Evolutionary conservation across 1,140 invertebrate species (phyloP).

Genomic region (Pomacea maculata): DNA sequence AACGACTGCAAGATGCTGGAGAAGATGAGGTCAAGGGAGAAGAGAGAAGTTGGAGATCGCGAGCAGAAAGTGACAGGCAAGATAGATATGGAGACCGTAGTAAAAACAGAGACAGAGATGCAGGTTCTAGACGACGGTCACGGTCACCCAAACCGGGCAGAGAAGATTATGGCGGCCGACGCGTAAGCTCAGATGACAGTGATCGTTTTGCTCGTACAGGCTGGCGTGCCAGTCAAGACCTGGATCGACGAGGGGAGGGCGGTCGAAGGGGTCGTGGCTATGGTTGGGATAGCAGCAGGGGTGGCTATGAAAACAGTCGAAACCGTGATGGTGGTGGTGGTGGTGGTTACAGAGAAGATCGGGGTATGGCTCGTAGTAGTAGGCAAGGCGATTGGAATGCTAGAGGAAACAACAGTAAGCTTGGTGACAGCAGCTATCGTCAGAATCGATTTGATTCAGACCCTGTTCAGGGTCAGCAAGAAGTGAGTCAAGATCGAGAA

Average conservation of each 20-base stretch:
- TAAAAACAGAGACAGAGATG: constrained; percentile 28
- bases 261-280: not conserved
- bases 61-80: not conserved
- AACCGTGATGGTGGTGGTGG: constrained; percentile 1
- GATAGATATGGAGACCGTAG: constrained; percentile 19
- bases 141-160: constrained; percentile 18
- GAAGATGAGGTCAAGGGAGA: constrained; percentile 32
- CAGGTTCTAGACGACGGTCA: constrained; percentile 12
- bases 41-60: constrained; percentile 13
- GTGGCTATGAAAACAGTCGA: not conserved
- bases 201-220: constrained; percentile 25
- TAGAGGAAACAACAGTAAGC: too few relatives aligned
- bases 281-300: not conserved
- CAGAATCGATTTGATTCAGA: too few relatives aligned
- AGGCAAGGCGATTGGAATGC: not conserved
- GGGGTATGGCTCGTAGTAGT: not conserved
- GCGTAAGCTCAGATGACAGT: constrained; percentile 17
- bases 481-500: too few relatives aligned
- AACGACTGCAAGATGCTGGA: not conserved
- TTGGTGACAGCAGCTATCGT: too few relatives aligned
- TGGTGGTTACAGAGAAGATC: not conserved
- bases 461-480: too few relatives aligned
- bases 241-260: not conserved
- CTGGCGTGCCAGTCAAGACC: constrained; percentile 33
- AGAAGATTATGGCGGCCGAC: constrained; percentile 6